These are phyloP conservation scores for Galerucella pusilla DNA, from an alignment of 2,888 invertebrate genomes.

Conservation along the genomic window DNA sequence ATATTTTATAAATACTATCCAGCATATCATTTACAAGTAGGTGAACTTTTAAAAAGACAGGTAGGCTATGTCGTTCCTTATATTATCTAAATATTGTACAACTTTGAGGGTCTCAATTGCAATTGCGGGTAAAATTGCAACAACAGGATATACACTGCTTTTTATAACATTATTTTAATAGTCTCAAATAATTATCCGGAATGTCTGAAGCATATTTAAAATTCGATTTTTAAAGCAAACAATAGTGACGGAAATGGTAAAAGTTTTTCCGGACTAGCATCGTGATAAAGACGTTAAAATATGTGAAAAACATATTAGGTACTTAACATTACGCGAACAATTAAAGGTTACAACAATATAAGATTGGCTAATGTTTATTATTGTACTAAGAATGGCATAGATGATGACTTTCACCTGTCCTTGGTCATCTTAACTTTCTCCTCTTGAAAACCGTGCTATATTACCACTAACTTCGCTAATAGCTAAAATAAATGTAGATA, in stretches of 20 bases:
- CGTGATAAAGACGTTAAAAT: not conserved
- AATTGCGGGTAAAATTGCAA: no score
- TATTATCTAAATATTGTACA: no score
- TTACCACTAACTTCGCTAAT: not conserved
- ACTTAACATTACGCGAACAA: conserved; percentile 1
- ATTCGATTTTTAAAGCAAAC: not conserved
- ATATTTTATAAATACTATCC: no score
- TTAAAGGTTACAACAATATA: conserved; percentile 7
- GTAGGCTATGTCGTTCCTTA: no score
- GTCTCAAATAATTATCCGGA: no score
- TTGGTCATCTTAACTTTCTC: not conserved
- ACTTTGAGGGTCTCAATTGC: no score
- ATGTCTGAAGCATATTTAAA: not conserved
- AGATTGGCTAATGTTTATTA: conserved; percentile 1
- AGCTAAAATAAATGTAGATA: not conserved
- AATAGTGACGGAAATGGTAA: conserved; percentile 3
- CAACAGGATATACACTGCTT: no score
- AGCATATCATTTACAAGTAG: no score
- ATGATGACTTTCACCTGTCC: conserved; percentile 3
- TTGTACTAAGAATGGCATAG: conserved; percentile 3
- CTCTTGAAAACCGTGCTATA: not conserved
- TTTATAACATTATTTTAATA: no score
- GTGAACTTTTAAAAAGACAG: no score
- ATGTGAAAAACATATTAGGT: not conserved
- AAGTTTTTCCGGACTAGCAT: not conserved